These are phyloP conservation scores for Callopanchax toddi DNA, from an alignment of 2,113 vertebrate genomes.

Conservation along the genomic window DNA sequence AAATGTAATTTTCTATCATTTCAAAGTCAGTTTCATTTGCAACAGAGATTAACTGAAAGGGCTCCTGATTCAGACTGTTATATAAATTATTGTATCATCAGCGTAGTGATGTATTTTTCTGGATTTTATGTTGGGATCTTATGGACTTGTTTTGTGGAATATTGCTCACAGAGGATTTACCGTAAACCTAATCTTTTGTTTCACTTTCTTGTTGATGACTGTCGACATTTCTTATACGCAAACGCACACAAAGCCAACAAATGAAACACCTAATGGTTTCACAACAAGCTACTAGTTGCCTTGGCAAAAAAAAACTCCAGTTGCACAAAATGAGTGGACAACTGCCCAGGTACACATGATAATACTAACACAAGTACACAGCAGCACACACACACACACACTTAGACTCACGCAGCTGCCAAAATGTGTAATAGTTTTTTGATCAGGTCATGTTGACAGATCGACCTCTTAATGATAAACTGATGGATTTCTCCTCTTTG, in stretches of 20 bases:
- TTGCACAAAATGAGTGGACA: slow-evolving; percentile 41
- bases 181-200: no score
- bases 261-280: slow-evolving; percentile 37
- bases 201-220: no score
- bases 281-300: slow-evolving; percentile 41
- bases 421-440: slow-evolving; percentile 65
- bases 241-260: slow-evolving; percentile 1
- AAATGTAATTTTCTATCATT: no score
- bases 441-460: slow-evolving; percentile 76
- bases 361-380: slow-evolving; percentile 4
- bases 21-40: no score
- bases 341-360: slow-evolving; percentile 31
- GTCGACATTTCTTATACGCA: no score
- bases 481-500: slow-evolving; percentile 44
- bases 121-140: no score
- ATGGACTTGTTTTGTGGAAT: no score
- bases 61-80: no score
- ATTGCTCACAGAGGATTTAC: no score
- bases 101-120: no score
- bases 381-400: neutral
- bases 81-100: no score
- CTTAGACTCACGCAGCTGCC: slow-evolving; percentile 36
- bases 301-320: slow-evolving; percentile 33
- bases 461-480: slow-evolving; percentile 61
- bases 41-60: no score